Conservation (phyloP, 1,140 invertebrate species). For the Drosophila navojoa region DNA sequence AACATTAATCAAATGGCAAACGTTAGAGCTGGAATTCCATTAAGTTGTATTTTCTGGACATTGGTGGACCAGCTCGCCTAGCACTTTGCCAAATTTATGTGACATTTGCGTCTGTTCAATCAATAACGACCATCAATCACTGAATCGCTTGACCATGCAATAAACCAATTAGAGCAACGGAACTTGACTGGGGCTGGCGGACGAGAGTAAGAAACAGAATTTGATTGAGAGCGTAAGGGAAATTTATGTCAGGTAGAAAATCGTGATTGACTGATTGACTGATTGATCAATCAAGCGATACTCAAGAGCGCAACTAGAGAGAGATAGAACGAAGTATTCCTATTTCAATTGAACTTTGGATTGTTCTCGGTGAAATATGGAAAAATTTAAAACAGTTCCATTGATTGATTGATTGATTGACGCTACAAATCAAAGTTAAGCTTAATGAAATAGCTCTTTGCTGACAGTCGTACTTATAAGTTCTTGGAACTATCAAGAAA, state of each 20-base stretch:
- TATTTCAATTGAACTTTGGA: no score
- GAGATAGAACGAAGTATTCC: no score
- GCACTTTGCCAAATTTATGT: conserved; percentile 18
- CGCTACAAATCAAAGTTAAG: no score
- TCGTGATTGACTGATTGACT: neutral
- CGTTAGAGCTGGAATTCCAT: conserved; percentile 1
- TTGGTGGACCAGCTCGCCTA: neutral
- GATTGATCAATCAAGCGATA: neutral
- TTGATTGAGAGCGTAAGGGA: neutral
- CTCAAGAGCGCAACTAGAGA: no score
- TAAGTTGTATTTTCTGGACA: neutral
- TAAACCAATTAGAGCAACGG: conserved; percentile 15
- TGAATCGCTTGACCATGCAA: conserved; percentile 27
- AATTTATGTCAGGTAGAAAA: no score
- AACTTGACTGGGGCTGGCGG: neutral
- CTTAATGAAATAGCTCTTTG: neutral
- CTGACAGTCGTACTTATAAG: neutral
- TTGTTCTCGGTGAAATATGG: no score
- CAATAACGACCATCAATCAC: conserved; percentile 37
- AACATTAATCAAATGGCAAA: conserved; percentile 20
- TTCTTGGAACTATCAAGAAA: no score
- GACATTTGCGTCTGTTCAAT: conserved; percentile 39
- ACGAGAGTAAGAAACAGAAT: neutral
- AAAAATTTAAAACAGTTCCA: neutral
- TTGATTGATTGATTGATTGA: neutral